Percentiles rank a stretch among this genome's conserved stretches.
Evolutionary conservation across 1,140 invertebrate genomes (phyloP).

Genomic region (Heliconius nattereri): DNA sequence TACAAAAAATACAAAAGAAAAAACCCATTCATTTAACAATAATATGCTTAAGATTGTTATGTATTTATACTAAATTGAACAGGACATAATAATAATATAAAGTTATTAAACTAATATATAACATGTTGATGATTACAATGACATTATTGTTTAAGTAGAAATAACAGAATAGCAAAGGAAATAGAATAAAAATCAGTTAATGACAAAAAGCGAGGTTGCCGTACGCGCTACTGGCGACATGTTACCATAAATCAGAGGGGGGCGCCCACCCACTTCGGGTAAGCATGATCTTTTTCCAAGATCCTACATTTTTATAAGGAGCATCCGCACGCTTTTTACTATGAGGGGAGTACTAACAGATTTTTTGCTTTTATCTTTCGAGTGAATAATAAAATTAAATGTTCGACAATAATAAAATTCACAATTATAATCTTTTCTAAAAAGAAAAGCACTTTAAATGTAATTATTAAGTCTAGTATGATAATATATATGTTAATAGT

Average conservation of each 20-base stretch:
- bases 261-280: slow-evolving; percentile 47
- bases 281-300: slow-evolving; percentile 75
- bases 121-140: neutral
- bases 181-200: slow-evolving; percentile 77
- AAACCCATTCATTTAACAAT: no score
- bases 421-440: slow-evolving; percentile 11
- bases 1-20: no score
- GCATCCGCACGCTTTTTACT: slow-evolving; percentile 38
- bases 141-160: slow-evolving; percentile 26
- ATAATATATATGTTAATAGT: slow-evolving; percentile 8
- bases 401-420: slow-evolving; percentile 15
- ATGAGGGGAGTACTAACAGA: slow-evolving; percentile 18
- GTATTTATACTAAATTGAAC: neutral
- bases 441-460: neutral
- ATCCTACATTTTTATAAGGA: slow-evolving; percentile 78
- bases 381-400: slow-evolving; percentile 20
- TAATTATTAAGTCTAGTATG: neutral
- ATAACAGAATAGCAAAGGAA: slow-evolving; percentile 42
- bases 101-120: neutral
- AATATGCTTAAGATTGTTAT: neutral
- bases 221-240: slow-evolving; percentile 69
- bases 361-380: slow-evolving; percentile 29
- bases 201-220: slow-evolving; percentile 71
- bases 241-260: slow-evolving; percentile 78
- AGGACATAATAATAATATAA: neutral